phyloP scores from a whole-genome alignment of 2,888 invertebrate species.

The Maniola hyperantus region DNA sequence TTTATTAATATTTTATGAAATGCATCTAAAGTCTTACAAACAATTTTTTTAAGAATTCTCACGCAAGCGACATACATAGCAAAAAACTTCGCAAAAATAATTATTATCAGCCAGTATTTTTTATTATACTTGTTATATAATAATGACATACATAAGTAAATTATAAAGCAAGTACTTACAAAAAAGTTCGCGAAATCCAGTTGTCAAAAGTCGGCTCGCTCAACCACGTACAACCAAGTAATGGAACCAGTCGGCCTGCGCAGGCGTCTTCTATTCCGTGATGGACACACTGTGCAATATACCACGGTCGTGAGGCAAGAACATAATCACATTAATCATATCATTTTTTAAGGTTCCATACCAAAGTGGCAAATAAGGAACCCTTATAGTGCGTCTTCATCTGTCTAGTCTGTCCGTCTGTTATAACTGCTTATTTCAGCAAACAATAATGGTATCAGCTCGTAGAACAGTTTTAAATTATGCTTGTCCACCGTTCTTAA shows the following conservation, averaged over 20 bases:
- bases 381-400: not conserved
- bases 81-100: not conserved
- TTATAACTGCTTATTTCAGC: no score
- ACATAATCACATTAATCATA: slow-evolving; percentile 30
- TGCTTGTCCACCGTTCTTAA: no score
- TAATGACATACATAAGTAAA: not conserved
- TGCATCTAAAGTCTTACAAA: no score
- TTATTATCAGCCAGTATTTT: not conserved
- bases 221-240: slow-evolving; percentile 40
- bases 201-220: slow-evolving; percentile 32
- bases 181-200: slow-evolving; percentile 30
- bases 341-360: slow-evolving; percentile 9
- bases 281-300: slow-evolving; percentile 33
- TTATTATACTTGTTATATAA: not conserved
- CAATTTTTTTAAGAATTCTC: no score
- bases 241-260: slow-evolving; percentile 36
- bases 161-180: slow-evolving; percentile 24
- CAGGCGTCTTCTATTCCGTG: slow-evolving; percentile 36
- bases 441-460: no score
- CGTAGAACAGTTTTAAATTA: no score
- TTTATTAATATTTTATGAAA: no score
- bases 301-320: slow-evolving; percentile 35
- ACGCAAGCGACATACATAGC: no score
- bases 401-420: not conserved
- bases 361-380: not conserved